These are phyloP conservation scores for Cheilosia soror DNA, from an alignment of 2,888 invertebrate genomes.

Conservation along the genomic window DNA sequence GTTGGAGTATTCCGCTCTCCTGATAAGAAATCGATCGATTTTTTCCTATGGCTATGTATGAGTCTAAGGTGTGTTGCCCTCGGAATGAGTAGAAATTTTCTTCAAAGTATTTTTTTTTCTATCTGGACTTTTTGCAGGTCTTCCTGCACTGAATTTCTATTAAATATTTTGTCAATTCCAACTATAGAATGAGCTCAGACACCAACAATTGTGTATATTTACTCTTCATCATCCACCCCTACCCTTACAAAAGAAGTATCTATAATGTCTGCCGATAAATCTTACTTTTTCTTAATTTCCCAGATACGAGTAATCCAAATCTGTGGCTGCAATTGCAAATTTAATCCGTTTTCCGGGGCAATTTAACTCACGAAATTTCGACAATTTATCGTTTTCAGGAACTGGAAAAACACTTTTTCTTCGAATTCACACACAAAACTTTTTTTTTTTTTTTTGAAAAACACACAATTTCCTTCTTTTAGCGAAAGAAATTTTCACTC, in stretches of 20 bases:
- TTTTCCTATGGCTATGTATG: constrained; percentile 80
- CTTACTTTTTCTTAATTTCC: constrained; percentile 67
- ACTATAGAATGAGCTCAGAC: neutral
- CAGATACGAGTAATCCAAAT: constrained; percentile 16
- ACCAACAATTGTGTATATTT: constrained; percentile 19
- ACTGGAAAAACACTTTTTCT: constrained; percentile 48
- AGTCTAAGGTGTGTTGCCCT: constrained; percentile 83
- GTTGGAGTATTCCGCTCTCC: constrained; percentile 70
- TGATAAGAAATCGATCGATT: constrained; percentile 78
- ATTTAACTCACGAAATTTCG: constrained; percentile 33
- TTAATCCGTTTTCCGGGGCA: constrained; percentile 37
- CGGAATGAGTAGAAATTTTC: constrained; percentile 72
- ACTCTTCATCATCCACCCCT: no score
- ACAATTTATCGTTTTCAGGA: constrained; percentile 25
- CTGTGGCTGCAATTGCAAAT: constrained; percentile 9
- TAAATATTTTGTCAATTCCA: no score
- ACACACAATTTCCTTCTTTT: constrained; percentile 24
- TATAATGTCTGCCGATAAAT: constrained; percentile 37
- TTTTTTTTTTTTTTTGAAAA: neutral
- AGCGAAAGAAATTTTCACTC: constrained; percentile 36
- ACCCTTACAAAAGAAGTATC: constrained; percentile 14
- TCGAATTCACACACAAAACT: constrained; percentile 35
- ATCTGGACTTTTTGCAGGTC: constrained; percentile 1
- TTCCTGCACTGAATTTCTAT: neutral
- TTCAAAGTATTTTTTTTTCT: constrained; percentile 34